Evolutionary conservation across 2,888 invertebrate species (phyloP), one percentile per base, ranked within the genome.

Genomic region (Elysia crispata): DNA sequence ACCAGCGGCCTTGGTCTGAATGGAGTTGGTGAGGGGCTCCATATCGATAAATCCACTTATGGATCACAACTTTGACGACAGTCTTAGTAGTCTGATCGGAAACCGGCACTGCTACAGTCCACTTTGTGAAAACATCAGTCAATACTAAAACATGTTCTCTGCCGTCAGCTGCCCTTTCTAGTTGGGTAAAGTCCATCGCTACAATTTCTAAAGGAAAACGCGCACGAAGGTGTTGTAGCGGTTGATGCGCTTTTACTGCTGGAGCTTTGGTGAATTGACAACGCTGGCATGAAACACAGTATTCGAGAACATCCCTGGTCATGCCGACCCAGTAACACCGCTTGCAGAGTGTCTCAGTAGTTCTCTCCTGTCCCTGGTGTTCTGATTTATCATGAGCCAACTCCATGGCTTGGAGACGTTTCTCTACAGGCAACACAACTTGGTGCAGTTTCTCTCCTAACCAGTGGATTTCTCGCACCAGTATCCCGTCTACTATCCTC

Each of bases 101-200:
- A 13, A 85, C 83, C 23, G 85, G 84, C 23, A 84, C 50, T 0
- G 86, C 84, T 31, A 79, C 79, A 1, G 85, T 82, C 41, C 76
- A 86, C 67, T 86, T 84, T n/a, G 83, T 84, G 77, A 85, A 87
- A n/a, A 84, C 79, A 72, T 86, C 86, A 1, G 85, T 84, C 73
- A 86, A 77, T 6, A 86, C 85, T n/a, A 86, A 64, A 5, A 86
- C 85, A 70, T 86, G 83, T 66, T 86, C 85, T 3, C 62, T 20
- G 15, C 84, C 84, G 79, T 81, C 74, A n/a, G 54, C 62, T 23
- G 81, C 80, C 70, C 30, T 67, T 54, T 86, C 83, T 41, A 86
- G 69, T 1, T 81, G n/a, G 0, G 84, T 83, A 64, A 86, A 87
- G 74, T 86, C 86, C 28, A 86, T 82, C 6, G 83, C 82, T 11